Conservation (phyloP, 2,113 vertebrate genomes). For the Plestiodon gilberti region DNA sequence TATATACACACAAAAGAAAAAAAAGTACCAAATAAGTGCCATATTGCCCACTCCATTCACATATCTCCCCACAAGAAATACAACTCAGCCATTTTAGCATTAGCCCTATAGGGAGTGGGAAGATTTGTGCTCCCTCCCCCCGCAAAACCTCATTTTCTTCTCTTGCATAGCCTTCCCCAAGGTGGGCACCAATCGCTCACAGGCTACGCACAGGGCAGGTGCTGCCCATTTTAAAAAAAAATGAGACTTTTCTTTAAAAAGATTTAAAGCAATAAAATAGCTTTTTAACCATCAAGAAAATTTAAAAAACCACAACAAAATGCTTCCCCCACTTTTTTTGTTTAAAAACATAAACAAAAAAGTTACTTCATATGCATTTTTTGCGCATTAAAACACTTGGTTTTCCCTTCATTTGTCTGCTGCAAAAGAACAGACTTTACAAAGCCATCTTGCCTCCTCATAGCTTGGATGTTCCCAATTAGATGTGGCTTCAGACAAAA, state of each 20-base stretch:
- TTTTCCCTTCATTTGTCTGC: not conserved
- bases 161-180: not conserved
- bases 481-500: not conserved
- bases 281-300: not conserved
- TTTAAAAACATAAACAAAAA: not conserved
- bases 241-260: not conserved
- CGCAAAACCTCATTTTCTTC: not conserved
- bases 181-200: not conserved
- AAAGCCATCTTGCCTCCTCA: not conserved
- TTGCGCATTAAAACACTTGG: slow-evolving; percentile 1
- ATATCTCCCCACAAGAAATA: not conserved
- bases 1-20: slow-evolving; percentile 45
- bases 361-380: not conserved
- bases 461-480: not conserved
- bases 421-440: not conserved
- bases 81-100: not conserved
- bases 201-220: not conserved
- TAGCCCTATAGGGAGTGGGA: not conserved
- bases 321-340: not conserved
- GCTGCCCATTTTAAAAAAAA: slow-evolving; percentile 7
- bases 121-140: not conserved
- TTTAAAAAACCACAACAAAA: not conserved
- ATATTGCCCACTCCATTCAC: not conserved
- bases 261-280: not conserved
- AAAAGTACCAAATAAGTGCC: slow-evolving; percentile 30